These are phyloP conservation scores for Platysternon megacephalum DNA, from an alignment of 2,113 vertebrate species.

Conservation along the genomic window DNA sequence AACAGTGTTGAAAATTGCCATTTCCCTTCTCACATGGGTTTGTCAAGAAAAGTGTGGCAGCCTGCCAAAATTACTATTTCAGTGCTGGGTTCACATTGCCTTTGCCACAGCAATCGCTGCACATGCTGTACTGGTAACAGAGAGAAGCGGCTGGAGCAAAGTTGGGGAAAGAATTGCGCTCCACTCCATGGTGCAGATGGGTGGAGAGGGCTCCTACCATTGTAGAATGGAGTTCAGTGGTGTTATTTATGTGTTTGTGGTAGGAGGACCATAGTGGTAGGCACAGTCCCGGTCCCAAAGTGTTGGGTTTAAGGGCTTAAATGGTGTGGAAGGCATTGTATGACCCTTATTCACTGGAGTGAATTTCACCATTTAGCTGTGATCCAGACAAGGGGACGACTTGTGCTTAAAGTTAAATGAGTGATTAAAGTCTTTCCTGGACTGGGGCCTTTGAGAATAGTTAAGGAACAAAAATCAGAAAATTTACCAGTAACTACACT, in stretches of 20 bases:
- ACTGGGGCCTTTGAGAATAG: not conserved
- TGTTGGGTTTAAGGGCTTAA: not conserved
- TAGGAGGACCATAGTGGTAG: not conserved
- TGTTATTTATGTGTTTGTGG: not conserved
- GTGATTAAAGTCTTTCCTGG: not conserved
- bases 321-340: not conserved
- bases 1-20: not conserved
- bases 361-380: not conserved
- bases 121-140: not conserved
- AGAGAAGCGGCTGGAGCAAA: not conserved
- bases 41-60: not conserved
- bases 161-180: not conserved
- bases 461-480: not conserved
- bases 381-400: not conserved
- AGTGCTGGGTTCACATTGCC: not conserved
- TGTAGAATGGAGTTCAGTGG: not conserved
- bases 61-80: not conserved
- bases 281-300: not conserved
- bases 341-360: not conserved
- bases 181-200: not conserved
- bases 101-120: not conserved
- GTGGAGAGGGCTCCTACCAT: not conserved
- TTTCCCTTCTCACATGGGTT: not conserved
- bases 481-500: not conserved
- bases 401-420: not conserved